Conservation (phyloP, 2,797 vertebrate species). For the Sus cebifrons region DNA sequence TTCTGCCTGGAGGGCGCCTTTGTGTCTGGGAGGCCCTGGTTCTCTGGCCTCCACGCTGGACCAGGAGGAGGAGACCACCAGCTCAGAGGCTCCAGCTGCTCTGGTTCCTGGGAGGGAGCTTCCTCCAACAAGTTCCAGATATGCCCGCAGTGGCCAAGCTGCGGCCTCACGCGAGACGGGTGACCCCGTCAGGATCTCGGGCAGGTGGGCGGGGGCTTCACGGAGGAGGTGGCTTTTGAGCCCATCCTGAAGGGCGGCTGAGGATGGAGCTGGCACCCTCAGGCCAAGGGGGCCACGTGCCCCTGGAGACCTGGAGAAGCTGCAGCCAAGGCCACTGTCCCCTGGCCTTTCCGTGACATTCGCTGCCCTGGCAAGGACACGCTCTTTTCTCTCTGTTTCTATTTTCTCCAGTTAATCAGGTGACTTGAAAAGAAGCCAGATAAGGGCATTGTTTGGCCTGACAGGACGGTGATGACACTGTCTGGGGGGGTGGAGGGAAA, state of each 20-base stretch:
- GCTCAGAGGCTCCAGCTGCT: rapidly evolving
- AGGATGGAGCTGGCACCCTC: slow-evolving; percentile 46
- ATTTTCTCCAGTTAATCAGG: slow-evolving; percentile 97
- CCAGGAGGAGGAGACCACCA: not conserved
- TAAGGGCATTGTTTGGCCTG: slow-evolving; percentile 97
- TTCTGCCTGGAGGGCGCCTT: not conserved
- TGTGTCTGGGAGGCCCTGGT: not conserved
- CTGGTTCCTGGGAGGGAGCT: rapidly evolving
- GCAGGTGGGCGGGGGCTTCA: not conserved
- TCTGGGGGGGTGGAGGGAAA: slow-evolving; percentile 91
- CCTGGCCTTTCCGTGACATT: slow-evolving; percentile 96
- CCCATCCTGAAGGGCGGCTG: not conserved
- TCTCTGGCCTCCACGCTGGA: not conserved
- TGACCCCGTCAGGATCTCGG: not conserved
- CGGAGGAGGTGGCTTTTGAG: not conserved
- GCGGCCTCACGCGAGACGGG: rapidly evolving
- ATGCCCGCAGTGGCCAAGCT: rapidly evolving
- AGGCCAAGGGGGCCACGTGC: slow-evolving; percentile 66
- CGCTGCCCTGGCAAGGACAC: slow-evolving; percentile 95
- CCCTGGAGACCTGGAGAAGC: slow-evolving; percentile 63
- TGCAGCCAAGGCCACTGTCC: slow-evolving; percentile 89
- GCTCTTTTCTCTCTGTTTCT: slow-evolving; percentile 94
- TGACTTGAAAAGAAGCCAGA: slow-evolving; percentile 97
- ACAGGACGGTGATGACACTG: slow-evolving; percentile 96
- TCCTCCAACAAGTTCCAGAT: not conserved